Evolutionary conservation across 2,797 vertebrate species (phyloP).

Genomic region (Hypotaenidia philippensis): DNA sequence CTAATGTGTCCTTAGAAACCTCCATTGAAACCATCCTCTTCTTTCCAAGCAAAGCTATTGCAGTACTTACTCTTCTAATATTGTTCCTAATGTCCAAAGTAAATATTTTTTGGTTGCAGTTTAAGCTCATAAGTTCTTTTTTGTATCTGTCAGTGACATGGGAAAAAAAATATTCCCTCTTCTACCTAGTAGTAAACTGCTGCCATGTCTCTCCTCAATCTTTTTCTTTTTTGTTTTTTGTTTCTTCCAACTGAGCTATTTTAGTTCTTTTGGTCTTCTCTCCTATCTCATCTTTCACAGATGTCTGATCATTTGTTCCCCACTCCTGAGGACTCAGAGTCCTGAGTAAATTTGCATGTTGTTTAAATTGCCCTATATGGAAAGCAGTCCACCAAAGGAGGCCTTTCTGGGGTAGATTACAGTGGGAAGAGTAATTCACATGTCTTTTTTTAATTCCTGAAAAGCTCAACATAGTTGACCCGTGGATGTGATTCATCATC

Average conservation of each 20-base stretch:
- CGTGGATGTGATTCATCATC: constrained; percentile 57
- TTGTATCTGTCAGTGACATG: not conserved
- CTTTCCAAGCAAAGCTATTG: not conserved
- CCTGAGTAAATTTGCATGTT: not conserved
- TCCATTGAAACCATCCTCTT: not conserved
- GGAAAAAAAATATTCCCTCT: not conserved
- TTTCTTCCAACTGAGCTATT: not conserved
- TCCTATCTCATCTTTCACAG: not conserved
- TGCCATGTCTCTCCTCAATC: not conserved
- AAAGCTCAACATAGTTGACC: constrained; percentile 37
- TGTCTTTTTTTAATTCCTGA: not conserved
- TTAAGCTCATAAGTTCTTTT: not conserved
- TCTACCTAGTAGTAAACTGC: not conserved
- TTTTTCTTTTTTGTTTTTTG: not conserved
- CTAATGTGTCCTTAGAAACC: not conserved
- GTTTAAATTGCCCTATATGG: not conserved
- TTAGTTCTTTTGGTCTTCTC: not conserved
- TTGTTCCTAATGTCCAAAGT: not conserved
- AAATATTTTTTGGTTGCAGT: not conserved
- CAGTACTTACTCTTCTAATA: constrained; percentile 1
- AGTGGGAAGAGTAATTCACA: not conserved
- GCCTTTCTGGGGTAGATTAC: not conserved
- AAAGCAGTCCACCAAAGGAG: not conserved
- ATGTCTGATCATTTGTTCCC: not conserved
- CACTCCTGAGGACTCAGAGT: not conserved